Conservation (phyloP, 2,797 vertebrate genomes). For the Monodelphis domestica region DNA sequence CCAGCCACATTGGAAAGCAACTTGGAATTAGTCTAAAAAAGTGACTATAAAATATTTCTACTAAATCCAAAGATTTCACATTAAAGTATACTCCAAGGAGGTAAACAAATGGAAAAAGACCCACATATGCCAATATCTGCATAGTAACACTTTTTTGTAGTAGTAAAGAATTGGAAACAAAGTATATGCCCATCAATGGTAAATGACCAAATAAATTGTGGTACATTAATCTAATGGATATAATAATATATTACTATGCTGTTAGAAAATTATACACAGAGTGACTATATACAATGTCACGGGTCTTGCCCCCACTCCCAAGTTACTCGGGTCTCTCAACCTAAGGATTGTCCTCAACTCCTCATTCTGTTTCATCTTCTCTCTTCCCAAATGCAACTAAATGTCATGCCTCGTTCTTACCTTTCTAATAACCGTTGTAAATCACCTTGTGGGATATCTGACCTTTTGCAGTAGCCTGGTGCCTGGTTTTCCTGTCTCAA, state of each 20-base stretch:
- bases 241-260: not conserved
- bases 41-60: not conserved
- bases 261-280: not conserved
- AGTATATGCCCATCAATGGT: not conserved
- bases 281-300: not conserved
- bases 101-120: not conserved
- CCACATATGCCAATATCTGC: not conserved
- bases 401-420: not conserved
- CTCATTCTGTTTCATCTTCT: not conserved
- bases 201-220: not conserved
- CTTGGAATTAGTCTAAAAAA: not conserved
- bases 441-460: not conserved
- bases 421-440: not conserved
- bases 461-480: not conserved
- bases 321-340: not conserved
- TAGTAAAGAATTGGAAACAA: not conserved
- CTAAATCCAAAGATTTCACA: not conserved
- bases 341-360: not conserved
- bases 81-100: not conserved
- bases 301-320: not conserved
- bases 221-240: not conserved
- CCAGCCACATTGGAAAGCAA: not conserved
- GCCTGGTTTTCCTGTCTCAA: not conserved
- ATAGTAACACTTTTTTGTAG: not conserved
- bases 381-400: too few relatives aligned